Conservation (phyloP, 2,888 invertebrate genomes). For the Leistus spinibarbis region DNA sequence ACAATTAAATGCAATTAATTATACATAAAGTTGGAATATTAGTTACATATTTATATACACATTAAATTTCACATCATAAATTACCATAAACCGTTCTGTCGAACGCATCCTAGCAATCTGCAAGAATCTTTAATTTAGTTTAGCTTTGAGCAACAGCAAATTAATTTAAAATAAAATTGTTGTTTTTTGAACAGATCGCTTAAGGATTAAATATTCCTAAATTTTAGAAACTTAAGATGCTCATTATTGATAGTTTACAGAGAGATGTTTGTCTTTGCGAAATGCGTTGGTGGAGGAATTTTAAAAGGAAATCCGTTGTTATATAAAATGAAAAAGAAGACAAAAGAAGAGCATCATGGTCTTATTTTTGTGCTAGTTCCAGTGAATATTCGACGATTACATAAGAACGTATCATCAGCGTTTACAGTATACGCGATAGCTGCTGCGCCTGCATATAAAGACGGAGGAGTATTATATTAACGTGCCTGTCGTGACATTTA, state of each 20-base stretch:
- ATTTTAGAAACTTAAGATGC: too few relatives aligned
- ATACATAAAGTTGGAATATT: too few relatives aligned
- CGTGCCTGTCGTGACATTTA: constrained; percentile 1
- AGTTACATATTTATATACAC: too few relatives aligned
- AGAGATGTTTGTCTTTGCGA: not conserved
- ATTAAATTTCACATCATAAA: too few relatives aligned
- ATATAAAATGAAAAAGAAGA: not conserved
- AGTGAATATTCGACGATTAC: not conserved
- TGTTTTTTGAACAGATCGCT: not conserved
- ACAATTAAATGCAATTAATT: too few relatives aligned
- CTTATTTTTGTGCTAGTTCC: not conserved
- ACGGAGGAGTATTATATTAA: not conserved
- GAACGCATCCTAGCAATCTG: too few relatives aligned
- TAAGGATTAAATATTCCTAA: not conserved
- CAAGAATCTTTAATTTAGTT: too few relatives aligned
- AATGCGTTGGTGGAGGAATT: not conserved
- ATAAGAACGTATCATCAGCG: not conserved
- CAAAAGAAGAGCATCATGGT: too few relatives aligned
- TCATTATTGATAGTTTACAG: not conserved
- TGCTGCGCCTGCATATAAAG: not conserved
- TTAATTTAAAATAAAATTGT: too few relatives aligned
- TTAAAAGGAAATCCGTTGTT: not conserved
- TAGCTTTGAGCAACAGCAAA: too few relatives aligned
- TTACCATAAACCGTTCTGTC: too few relatives aligned
- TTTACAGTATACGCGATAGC: not conserved